Evolutionary conservation across 2,113 vertebrate species (phyloP).

Genomic region (Lethenteron reissneri): DNA sequence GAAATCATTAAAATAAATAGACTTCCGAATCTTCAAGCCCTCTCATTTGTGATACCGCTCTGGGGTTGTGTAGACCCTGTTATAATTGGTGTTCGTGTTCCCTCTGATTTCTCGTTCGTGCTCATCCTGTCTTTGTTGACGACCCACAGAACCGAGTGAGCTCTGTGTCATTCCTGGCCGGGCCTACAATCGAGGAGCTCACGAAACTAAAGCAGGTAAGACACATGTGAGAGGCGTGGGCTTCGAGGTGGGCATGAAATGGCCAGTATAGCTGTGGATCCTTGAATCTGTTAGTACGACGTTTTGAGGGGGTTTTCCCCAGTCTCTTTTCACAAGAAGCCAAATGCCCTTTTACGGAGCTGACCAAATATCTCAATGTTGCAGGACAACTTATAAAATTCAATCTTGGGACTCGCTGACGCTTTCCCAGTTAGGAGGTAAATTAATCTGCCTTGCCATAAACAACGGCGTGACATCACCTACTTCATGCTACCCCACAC

Average conservation of each 20-base stretch:
- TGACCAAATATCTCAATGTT: too few species aligned
- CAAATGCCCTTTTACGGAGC: too few species aligned
- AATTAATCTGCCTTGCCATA: not conserved
- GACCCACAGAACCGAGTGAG: slow-evolving; percentile 78
- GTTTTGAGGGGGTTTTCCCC: too few species aligned
- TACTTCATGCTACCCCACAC: not conserved
- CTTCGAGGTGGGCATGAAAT: too few species aligned
- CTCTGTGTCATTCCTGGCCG: slow-evolving; percentile 79
- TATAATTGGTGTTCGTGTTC: not conserved
- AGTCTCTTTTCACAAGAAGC: too few species aligned
- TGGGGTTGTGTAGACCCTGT: too few species aligned
- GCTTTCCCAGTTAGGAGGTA: not conserved
- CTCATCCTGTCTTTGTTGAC: not conserved
- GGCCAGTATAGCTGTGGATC: too few species aligned
- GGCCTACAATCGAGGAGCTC: slow-evolving; percentile 79
- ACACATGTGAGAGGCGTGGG: slow-evolving; percentile 7
- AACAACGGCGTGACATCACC: not conserved
- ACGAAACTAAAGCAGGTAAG: slow-evolving; percentile 92
- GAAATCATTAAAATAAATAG: too few species aligned
- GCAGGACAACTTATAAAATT: too few species aligned
- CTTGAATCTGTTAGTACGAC: too few species aligned
- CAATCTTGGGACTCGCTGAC: not conserved
- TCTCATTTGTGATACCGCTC: too few species aligned
- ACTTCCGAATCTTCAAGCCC: too few species aligned
- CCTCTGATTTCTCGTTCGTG: slow-evolving; percentile 11